Conservation (phyloP, 30 jellyfish, hydroid and myxozoan genomes). For the Cassiopea andromeda region DNA sequence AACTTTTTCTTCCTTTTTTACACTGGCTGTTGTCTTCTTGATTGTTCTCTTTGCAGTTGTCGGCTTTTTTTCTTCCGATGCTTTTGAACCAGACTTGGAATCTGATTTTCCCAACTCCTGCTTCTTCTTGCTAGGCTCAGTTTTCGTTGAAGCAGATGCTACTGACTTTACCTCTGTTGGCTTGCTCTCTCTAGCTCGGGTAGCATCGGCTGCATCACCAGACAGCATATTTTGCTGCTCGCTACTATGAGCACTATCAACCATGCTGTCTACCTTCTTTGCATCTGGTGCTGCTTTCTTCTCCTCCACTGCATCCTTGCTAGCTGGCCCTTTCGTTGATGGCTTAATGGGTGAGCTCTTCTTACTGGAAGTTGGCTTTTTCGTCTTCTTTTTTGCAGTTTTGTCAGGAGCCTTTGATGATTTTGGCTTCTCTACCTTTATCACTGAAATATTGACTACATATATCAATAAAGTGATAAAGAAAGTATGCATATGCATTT, state of each 20-base stretch:
- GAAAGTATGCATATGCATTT: no score
- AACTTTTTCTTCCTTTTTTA: conserved; percentile 24
- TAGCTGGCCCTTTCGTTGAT: conserved; percentile 17
- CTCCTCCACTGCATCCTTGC: conserved; percentile 30
- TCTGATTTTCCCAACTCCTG: conserved; percentile 57
- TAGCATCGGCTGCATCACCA: conserved; percentile 13
- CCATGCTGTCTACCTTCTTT: background rate
- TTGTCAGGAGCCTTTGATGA: conserved; percentile 6
- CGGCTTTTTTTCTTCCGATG: conserved; percentile 42
- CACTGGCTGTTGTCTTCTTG: conserved; percentile 39
- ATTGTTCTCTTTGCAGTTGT: conserved; percentile 7
- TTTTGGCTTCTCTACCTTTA: conserved; percentile 23
- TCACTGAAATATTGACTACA: background rate
- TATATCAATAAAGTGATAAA: no score
- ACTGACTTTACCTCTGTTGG: background rate
- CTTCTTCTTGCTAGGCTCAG: conserved; percentile 50
- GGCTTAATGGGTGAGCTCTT: conserved; percentile 47
- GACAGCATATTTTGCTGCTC: background rate
- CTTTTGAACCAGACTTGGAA: conserved; percentile 22
- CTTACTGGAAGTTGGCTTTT: conserved; percentile 32
- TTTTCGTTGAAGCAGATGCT: background rate
- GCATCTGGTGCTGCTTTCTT: conserved; percentile 20
- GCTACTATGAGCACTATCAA: background rate
- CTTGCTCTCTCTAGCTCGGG: conserved; percentile 1
- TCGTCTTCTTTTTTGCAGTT: conserved; percentile 21